A percentile compares a stretch with the other conserved stretches of the same genome.
phyloP scores from a whole-genome alignment of 2,888 invertebrate species.

The Mesopsocus fuscifrons region DNA sequence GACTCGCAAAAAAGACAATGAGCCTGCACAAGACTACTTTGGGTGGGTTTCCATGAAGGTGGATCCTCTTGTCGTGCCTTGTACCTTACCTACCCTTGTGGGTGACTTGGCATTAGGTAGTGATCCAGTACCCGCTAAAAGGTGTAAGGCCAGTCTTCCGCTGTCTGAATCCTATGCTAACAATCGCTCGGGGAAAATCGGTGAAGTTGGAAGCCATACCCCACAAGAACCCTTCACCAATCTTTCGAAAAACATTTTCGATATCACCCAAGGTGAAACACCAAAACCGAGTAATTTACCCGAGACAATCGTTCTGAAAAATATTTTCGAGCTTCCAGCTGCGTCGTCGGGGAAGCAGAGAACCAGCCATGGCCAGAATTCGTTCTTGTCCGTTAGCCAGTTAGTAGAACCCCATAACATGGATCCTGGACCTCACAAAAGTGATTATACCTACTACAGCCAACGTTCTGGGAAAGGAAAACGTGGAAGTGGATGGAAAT shows the following conservation, averaged over 20 bases:
- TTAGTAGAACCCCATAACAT: constrained; percentile 26
- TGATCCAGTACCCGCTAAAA: constrained; percentile 15
- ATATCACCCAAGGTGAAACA: background rate
- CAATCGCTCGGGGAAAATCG: background rate
- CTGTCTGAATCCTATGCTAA: background rate
- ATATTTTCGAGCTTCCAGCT: background rate
- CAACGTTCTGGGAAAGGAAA: constrained; percentile 16
- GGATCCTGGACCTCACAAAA: background rate
- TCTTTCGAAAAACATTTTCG: constrained; percentile 2
- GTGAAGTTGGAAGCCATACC: background rate
- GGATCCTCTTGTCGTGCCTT: constrained; percentile 26
- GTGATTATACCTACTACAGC: background rate
- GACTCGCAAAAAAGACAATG: constrained; percentile 18
- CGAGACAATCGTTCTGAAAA: constrained; percentile 6
- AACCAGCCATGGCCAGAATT: constrained; percentile 24
- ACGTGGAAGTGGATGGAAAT: constrained; percentile 9
- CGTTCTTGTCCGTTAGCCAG: constrained; percentile 41
- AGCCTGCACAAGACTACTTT: constrained; percentile 28
- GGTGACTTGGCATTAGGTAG: constrained; percentile 36
- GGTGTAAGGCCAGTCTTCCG: constrained; percentile 4
- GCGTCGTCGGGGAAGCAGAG: constrained; percentile 11
- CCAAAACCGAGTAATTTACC: background rate
- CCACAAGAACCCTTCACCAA: background rate
- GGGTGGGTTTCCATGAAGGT: constrained; percentile 34
- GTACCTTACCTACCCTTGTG: constrained; percentile 37